phyloP scores from a whole-genome alignment of 2,797 vertebrate species.

The Helostoma temminkii region DNA sequence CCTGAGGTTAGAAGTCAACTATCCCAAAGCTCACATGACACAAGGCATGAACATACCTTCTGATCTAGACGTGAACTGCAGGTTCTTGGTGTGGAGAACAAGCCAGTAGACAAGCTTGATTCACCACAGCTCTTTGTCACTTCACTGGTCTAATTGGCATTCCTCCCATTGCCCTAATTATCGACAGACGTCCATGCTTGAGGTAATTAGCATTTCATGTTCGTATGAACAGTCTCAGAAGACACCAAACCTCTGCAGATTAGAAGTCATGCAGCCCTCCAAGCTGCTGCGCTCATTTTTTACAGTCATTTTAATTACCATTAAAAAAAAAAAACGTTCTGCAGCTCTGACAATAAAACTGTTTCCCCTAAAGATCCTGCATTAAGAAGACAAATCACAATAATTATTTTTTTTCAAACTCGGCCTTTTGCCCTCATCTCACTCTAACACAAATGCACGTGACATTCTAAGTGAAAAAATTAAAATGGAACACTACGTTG shows the following conservation, averaged over 20 bases:
- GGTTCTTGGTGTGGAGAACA: not conserved
- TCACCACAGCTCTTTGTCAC: slow-evolving; percentile 33
- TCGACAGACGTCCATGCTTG: slow-evolving; percentile 40
- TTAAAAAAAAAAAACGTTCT: slow-evolving; percentile 35
- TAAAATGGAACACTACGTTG: slow-evolving; percentile 30
- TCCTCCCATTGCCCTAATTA: slow-evolving; percentile 56
- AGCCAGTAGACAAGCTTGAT: slow-evolving; percentile 3
- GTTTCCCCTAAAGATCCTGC: slow-evolving; percentile 48
- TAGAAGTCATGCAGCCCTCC: slow-evolving; percentile 43
- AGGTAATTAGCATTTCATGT: slow-evolving; percentile 66
- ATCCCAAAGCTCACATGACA: not conserved
- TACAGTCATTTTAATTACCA: slow-evolving; percentile 61
- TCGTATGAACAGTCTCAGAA: slow-evolving; percentile 44
- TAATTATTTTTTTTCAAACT: slow-evolving; percentile 47
- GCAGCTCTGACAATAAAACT: slow-evolving; percentile 35
- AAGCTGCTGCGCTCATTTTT: slow-evolving; percentile 16
- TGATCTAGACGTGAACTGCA: not conserved
- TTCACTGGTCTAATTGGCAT: slow-evolving; percentile 57
- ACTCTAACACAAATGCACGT: slow-evolving; percentile 18
- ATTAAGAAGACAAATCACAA: slow-evolving; percentile 60
- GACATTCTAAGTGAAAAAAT: slow-evolving; percentile 38
- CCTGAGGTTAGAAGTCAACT: not conserved
- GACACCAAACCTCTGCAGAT: slow-evolving; percentile 50
- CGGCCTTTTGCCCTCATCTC: slow-evolving; percentile 33
- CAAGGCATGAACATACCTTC: not conserved